phyloP scores from a whole-genome alignment of 2,888 invertebrate species.

The Epinotia brunnichana region DNA sequence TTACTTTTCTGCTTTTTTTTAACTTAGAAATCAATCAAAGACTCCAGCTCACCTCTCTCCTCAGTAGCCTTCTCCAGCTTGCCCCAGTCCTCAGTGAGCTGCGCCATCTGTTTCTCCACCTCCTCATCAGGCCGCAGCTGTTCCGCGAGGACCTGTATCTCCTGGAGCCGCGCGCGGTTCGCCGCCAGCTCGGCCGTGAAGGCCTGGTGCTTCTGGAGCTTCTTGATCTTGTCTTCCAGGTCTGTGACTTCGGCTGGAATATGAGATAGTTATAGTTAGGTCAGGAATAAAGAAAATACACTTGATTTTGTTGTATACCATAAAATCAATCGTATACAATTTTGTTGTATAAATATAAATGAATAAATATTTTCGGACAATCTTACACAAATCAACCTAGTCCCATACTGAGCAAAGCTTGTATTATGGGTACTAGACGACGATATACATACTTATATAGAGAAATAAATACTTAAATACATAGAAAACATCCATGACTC shows the following conservation, averaged over 20 bases:
- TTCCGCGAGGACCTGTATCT: slow-evolving; percentile 89
- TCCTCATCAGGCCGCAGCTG: slow-evolving; percentile 89
- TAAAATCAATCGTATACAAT: too few species aligned
- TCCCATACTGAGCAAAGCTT: too few species aligned
- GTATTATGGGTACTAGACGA: too few species aligned
- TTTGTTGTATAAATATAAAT: too few species aligned
- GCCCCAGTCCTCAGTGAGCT: slow-evolving; percentile 89
- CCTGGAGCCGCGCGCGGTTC: slow-evolving; percentile 92
- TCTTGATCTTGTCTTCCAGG: slow-evolving; percentile 97
- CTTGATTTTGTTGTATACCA: too few species aligned
- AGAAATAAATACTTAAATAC: too few species aligned
- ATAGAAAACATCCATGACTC: too few species aligned
- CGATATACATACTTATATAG: too few species aligned
- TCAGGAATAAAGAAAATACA: background rate
- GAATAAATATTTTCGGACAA: too few species aligned
- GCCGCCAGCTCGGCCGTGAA: slow-evolving; percentile 96
- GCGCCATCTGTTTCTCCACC: slow-evolving; percentile 88
- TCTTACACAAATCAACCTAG: too few species aligned
- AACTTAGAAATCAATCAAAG: too few species aligned
- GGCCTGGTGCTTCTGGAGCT: slow-evolving; percentile 96
- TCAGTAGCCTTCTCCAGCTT: slow-evolving; percentile 88
- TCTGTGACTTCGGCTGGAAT: slow-evolving; percentile 87
- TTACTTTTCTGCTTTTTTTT: too few species aligned
- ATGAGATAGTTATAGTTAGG: background rate
- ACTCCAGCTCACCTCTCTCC: slow-evolving; percentile 66